Evolutionary conservation across 2,797 vertebrate species (phyloP), one percentile per base, ranked within the genome.

Genomic region (Lemur catta): DNA sequence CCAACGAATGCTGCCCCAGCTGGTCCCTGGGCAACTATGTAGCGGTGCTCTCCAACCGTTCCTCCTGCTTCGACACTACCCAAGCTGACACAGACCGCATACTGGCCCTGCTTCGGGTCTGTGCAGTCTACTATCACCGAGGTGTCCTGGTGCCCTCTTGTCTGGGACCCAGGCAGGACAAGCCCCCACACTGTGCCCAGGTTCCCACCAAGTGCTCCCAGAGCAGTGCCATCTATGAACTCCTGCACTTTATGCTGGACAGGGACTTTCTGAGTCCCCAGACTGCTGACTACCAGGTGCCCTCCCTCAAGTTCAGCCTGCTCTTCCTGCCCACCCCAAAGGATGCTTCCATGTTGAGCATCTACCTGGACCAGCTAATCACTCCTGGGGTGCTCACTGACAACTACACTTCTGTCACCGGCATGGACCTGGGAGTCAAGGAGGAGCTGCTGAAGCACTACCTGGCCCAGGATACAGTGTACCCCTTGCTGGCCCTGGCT

Each of bases 21-120:
- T 99, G 99, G 99, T 99, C 99, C 90, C 98, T 99, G 97, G 99
- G 99, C 97, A 99, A 99, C 98, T 99, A 99, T 92, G 99, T 99
- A 89, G 99, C 99, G 10, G 98, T 99, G 87, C 99, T 99, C 84
- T 99, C 99, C 96, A 99, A 99, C 87, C 99, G 99, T 69, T 99
- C 99, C n/a, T 99, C 99, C 0, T 99, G 99, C 98, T 98, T 99
- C 97, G 99, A 99, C 94, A 99, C 99, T 87, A 99, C 99, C 84
- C 98, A 99, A 79, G 99, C 98, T 2, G 99, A 99, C 84, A 99
- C 99, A 52, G 99, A 99, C 6, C 99, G 99, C 63, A 99, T 99
- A 6, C 98, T 99, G 96, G 98, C 98, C 91, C 99, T 99, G 84
- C 99, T 99, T 26, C 98, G 99, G 78, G 99, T 98, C 97, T 99